Evolutionary conservation across 2,888 invertebrate species (phyloP).

Genomic region (Mantis religiosa): DNA sequence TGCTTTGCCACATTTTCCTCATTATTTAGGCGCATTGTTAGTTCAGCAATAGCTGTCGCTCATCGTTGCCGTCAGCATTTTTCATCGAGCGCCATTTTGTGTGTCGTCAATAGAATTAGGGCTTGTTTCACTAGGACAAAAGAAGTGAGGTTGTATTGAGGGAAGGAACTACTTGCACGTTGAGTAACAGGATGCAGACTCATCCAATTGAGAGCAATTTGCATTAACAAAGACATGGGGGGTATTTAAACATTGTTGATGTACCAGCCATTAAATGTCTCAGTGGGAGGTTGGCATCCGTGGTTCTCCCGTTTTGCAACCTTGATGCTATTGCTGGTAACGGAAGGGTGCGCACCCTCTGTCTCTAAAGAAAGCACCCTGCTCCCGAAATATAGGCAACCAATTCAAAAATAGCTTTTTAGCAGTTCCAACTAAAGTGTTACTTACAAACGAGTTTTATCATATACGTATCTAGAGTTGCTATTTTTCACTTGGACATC

Average conservation of each 20-base stretch:
- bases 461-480: too few species aligned
- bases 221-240: not conserved
- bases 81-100: not conserved
- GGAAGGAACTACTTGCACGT: not conserved
- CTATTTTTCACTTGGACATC: too few species aligned
- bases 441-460: too few species aligned
- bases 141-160: not conserved
- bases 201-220: not conserved
- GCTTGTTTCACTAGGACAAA: not conserved
- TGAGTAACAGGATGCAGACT: constrained; percentile 1
- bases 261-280: not conserved
- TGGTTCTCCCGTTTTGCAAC: not conserved
- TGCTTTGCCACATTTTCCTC: not conserved
- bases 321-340: not conserved
- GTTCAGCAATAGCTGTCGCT: not conserved
- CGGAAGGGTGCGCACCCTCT: not conserved
- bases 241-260: not conserved
- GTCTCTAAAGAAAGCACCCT: too few species aligned
- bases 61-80: not conserved
- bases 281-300: not conserved
- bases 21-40: not conserved
- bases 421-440: too few species aligned
- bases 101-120: not conserved
- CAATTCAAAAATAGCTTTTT: too few species aligned
- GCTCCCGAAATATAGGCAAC: too few species aligned